Evolutionary conservation across 2,797 vertebrate genomes (phyloP), one percentile per base, ranked within the genome.

Genomic region (Scolopax bukidnonensis): DNA sequence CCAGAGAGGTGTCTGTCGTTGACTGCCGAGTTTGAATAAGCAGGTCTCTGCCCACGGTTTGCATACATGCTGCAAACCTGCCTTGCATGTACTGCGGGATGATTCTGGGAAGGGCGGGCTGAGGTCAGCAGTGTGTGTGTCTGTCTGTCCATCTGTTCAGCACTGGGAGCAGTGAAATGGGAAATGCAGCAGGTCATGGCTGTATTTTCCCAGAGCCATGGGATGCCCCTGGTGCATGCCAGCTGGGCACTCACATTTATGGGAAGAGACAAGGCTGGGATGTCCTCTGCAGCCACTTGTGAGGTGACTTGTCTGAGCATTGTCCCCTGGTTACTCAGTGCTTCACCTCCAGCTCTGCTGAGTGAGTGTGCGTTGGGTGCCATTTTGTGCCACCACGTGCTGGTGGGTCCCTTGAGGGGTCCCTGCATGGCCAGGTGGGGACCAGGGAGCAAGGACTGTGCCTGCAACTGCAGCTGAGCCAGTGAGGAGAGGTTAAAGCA

Each of bases 331-430:
- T n/a, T 48, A 25, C 60, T 56, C 36, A 5, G 32, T 15, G 4
- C 38, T 51, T 74, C 67, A 9, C 36, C 36, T 38, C 41, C 0
- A 0, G n/a, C 2, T 1, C 77, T 30, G 30, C 51, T 9, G n/a
- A 64, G 64, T 4, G 1, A 7, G 2, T 3, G 16, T 11, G 41
- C 2, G 3, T 48, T 12, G n/a, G 12, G 54, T 28, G 77, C 64
- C 2, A 0, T 47, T 63, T 33, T 0, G 1, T 24, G 47, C 65
- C 28, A 17, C 56, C 2, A 0, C 2, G n/a, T 28, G 0, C 23
- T 16, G 32, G 13, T 2, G 43, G 64, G 24, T 56, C 41, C 41
- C 69, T 20, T 4, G 3, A 38, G 25, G 41, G 12, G 5, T 64
- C 40, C 33, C 51, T 23, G 28, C 1, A 1, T 1, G 5, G 38